Percentiles rank a stretch among this genome's conserved stretches.
Conservation (phyloP, 1,140 invertebrate species). For the Rhyacophila brunnea region DNA sequence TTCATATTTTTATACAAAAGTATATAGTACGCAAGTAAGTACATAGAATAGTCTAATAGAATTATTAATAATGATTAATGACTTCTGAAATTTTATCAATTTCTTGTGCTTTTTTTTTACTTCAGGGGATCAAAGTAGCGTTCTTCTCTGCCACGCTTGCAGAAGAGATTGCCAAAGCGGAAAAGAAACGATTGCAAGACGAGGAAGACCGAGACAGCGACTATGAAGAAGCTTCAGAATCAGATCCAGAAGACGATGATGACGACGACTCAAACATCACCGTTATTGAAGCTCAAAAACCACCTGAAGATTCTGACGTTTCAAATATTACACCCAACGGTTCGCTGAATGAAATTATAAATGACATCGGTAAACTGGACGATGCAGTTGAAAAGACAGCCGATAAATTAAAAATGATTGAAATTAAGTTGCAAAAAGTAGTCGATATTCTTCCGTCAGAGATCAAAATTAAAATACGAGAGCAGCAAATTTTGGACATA, state of each 20-base stretch:
- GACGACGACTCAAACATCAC: slow-evolving; percentile 28
- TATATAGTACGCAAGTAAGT: too few relatives aligned
- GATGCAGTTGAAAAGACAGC: slow-evolving; percentile 46
- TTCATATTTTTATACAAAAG: too few relatives aligned
- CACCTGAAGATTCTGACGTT: not conserved
- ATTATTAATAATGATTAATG: too few relatives aligned
- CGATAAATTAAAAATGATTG: slow-evolving; percentile 51
- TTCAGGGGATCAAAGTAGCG: slow-evolving; percentile 60
- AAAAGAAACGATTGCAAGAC: slow-evolving; percentile 44
- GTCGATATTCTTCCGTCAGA: slow-evolving; percentile 36
- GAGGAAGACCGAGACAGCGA: slow-evolving; percentile 40
- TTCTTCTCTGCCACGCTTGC: slow-evolving; percentile 82
- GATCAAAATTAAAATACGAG: not conserved
- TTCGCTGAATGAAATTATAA: slow-evolving; percentile 47
- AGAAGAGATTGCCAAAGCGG: slow-evolving; percentile 52
- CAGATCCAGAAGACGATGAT: slow-evolving; percentile 34
- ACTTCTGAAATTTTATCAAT: slow-evolving; percentile 10
- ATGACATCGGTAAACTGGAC: slow-evolving; percentile 46
- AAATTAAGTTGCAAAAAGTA: slow-evolving; percentile 44
- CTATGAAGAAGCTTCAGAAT: slow-evolving; percentile 38
- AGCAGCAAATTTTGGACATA: too few relatives aligned
- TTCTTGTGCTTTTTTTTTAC: too few relatives aligned
- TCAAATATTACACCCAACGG: not conserved
- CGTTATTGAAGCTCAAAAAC: slow-evolving; percentile 9
- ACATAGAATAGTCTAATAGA: too few relatives aligned